Percentiles rank a stretch among this genome's conserved stretches.
Evolutionary conservation across 2,113 vertebrate species (phyloP).

Genomic region (Psammodynastes pulverulentus): DNA sequence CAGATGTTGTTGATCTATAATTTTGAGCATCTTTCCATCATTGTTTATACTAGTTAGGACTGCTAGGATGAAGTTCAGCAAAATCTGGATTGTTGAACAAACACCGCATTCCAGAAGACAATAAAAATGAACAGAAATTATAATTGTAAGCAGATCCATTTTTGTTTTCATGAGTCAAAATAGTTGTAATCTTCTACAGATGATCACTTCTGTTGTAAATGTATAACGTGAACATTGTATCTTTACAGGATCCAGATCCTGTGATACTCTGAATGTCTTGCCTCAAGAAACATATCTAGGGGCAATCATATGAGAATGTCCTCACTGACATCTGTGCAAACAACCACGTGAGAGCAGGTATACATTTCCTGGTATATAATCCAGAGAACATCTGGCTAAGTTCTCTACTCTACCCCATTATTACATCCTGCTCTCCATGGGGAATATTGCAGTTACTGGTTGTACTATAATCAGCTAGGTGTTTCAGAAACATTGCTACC

Average conservation of each 20-base stretch:
- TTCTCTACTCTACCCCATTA: background rate
- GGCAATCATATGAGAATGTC: background rate
- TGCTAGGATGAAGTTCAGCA: background rate
- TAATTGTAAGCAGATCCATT: conserved; percentile 32
- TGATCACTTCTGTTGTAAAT: conserved; percentile 18
- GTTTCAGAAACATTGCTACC: background rate
- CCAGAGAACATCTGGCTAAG: background rate
- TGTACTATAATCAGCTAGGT: background rate
- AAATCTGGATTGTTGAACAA: background rate
- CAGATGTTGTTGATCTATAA: background rate
- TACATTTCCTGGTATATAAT: background rate
- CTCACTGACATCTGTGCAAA: background rate
- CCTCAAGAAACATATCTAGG: background rate
- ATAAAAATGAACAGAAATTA: conserved; percentile 5
- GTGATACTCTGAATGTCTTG: background rate
- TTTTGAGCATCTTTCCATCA: background rate
- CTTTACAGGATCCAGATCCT: background rate
- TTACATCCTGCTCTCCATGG: background rate
- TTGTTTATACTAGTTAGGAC: background rate
- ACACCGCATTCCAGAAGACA: background rate
- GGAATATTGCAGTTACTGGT: background rate
- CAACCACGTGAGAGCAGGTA: background rate
- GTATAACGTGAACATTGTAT: conserved; percentile 2
- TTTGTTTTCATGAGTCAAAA: conserved; percentile 45
- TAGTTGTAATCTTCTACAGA: conserved; percentile 16